Base-by-base conservation (phyloP, 2,888 invertebrate species). In the Pomacea canaliculata region DNA sequence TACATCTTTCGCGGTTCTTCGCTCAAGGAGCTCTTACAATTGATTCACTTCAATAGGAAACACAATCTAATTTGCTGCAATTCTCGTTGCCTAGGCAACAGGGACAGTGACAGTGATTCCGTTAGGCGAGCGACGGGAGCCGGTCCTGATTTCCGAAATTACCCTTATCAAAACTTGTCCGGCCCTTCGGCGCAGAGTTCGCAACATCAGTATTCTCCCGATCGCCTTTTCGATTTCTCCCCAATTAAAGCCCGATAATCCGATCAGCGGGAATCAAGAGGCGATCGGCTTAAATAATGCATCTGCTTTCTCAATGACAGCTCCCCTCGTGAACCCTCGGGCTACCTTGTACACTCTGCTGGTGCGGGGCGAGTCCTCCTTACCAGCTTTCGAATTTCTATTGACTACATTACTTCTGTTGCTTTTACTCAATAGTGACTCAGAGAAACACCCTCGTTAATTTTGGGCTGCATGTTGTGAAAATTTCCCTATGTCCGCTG, bases 51-150 rank as follows among this genome's bases (percentile, higher is more conserved):
- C 73, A 74, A 74, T 73, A 72, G 71, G 76, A 72, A 76, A 74
- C 76, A 75, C 78, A 78, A 80, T 80, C 73, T 76, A 67, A 80
- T 80, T 80, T 78, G 59, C 71, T 69, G 66, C 73, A 76, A 72
- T 74, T 74, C 69, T 71, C 65, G 80, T 80, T 80, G 63, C 80
- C 75, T 67, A 59, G 76, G 78, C 62, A 70, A 80, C 78, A 16
- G n/a, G 37, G 76, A 71, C 76, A 71, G 70, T 66, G 76, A 73
- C 72, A 62, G 76, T 80, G 78, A 80, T 80, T 78, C 65, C 59
- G 74, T 80, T 80, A 80, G 69, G 56, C 65, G 27, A 65, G 8
- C 12, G 70, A 65, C 59, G n/a, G 66, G 49, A 49, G 18, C 56
- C 27, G 13, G 56, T 70, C 63, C 63, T 71, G 70, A 76, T 76